These are phyloP conservation scores for Pristiophorus japonicus DNA, from an alignment of 2,113 vertebrate species.

Conservation along the genomic window DNA sequence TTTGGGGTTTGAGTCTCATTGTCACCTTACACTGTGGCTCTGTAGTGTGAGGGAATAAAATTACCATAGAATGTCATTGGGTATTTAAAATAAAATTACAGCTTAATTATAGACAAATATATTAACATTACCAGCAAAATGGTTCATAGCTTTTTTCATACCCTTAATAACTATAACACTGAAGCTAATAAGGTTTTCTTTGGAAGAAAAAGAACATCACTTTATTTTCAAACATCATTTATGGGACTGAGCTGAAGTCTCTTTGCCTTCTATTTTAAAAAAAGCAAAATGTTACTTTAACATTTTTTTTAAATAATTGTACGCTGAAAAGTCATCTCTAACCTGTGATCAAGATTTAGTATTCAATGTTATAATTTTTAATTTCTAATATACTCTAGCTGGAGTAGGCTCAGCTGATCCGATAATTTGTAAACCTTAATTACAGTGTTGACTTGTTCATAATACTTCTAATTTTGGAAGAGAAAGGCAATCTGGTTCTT, in stretches of 20 bases:
- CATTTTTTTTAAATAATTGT: background rate
- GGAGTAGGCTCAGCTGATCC: background rate
- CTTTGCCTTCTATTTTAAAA: background rate
- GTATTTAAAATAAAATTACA: conserved; percentile 15
- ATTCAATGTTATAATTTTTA: background rate
- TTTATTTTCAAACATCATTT: background rate
- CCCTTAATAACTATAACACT: background rate
- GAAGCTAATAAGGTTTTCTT: background rate
- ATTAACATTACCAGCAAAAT: background rate
- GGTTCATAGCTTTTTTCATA: background rate
- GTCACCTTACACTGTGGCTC: background rate
- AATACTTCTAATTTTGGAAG: conserved; percentile 19
- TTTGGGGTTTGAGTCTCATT: background rate
- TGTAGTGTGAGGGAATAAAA: conserved; percentile 8
- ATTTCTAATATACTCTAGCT: background rate
- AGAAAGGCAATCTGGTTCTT: background rate
- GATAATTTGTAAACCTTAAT: conserved; percentile 28
- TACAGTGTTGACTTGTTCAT: conserved; percentile 24
- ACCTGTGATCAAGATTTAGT: no score
- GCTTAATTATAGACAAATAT: conserved; percentile 6
- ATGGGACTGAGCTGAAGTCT: background rate
- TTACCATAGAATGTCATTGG: background rate
- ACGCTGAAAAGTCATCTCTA: background rate
- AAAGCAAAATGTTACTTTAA: background rate
- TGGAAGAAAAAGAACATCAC: background rate